These are phyloP conservation scores for Cosmia pyralina DNA, from an alignment of 2,888 invertebrate genomes.

Conservation along the genomic window DNA sequence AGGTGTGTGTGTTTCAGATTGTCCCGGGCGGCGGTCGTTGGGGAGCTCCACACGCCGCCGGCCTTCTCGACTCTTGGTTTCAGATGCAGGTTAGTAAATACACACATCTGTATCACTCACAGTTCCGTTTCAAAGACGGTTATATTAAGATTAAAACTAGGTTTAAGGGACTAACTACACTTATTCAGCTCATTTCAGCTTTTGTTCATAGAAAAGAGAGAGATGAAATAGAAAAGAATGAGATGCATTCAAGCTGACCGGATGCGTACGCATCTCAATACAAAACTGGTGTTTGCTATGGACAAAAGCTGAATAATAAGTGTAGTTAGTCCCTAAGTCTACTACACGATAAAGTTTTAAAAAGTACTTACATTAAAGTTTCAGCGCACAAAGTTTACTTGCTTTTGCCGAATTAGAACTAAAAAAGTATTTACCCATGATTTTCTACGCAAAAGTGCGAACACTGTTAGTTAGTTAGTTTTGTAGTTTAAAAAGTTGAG, in stretches of 20 bases:
- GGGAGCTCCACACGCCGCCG: conserved; percentile 84
- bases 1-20: conserved; percentile 77
- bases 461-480: neutral
- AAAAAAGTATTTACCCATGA: neutral
- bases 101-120: neutral
- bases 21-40: conserved; percentile 88
- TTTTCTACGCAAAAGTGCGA: neutral
- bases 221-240: too few species aligned
- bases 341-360: neutral
- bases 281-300: too few species aligned
- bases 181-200: too few species aligned
- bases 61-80: conserved; percentile 87
- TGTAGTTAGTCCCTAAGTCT: too few species aligned
- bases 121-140: neutral
- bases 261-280: too few species aligned
- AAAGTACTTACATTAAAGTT: neutral
- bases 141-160: too few species aligned
- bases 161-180: too few species aligned
- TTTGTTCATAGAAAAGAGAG: too few species aligned
- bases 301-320: too few species aligned
- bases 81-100: conserved; percentile 86
- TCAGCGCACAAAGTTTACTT: neutral
- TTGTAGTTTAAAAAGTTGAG: neutral
- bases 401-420: neutral
- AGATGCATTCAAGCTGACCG: too few species aligned